Base-by-base conservation (phyloP, 2,888 invertebrate genomes). In the Laothoe populi region DNA sequence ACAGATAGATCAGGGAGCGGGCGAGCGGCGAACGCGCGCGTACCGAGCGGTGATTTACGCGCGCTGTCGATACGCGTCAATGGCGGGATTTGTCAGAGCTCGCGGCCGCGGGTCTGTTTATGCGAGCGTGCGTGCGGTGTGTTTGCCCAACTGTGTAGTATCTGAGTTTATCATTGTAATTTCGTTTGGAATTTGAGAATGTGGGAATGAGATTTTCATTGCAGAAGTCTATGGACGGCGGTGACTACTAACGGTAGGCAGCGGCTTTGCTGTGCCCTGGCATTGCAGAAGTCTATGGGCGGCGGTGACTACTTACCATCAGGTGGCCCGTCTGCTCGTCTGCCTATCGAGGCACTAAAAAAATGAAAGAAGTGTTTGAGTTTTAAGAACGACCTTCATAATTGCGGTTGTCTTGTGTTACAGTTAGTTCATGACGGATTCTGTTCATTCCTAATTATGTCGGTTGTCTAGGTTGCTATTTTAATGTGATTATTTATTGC, bases 1-100 rank as follows among this genome's bases (percentile, higher is more conserved):
- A 78, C 81, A 78, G 73, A 73, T 71, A 81, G 82, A 82, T 80
- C 73, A 83, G 57, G 73, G 70, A 75, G 69, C 70, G 75, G 69
- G 72, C 74, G 78, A 77, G 77, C 81, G 77, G 77, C 79, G 77
- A 75, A 74, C 73, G 72, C 73, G 72, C 72, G 75, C 73, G 67
- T 74, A 53, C 31, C 53, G 53, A 53, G 53, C 53, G 63, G 70
- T 88, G 88, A 90, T 89, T 89, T 90, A 91, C 84, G 75, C 77
- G 69, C 73, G 69, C 73, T 82, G 78, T 88, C 90, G 88, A 90
- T 89, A 88, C 86, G 87, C 80, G 86, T 83, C 87, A 87, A 90
- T 88, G 87, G 85, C 77, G 87, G 81, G 87, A 90, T 91, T 91
- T 90, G 90, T 91, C 91, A 92, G 68, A 35, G 11, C 4, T 63